Evolutionary conservation across 2,797 vertebrate genomes (phyloP).

Genomic region (Monodelphis domestica): DNA sequence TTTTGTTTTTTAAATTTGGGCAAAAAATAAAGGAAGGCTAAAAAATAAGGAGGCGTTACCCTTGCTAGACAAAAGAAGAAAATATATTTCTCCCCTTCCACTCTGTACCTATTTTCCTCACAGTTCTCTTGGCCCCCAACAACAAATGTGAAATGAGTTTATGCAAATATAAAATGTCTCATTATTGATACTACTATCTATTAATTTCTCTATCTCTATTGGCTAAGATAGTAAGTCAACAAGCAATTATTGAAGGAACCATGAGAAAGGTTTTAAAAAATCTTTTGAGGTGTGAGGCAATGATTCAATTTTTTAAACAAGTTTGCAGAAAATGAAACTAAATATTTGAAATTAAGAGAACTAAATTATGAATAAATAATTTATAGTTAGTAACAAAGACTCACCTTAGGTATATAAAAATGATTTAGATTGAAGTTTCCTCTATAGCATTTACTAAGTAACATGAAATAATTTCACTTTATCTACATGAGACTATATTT

Average conservation of each 20-base stretch:
- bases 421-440: too few relatives aligned
- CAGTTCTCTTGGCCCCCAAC: background rate
- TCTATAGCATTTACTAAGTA: too few relatives aligned
- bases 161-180: background rate
- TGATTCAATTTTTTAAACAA: background rate
- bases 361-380: background rate
- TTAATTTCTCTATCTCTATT: background rate
- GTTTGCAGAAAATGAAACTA: background rate
- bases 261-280: background rate
- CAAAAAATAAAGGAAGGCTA: too few relatives aligned
- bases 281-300: background rate
- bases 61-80: background rate
- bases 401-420: background rate
- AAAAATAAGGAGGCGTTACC: too few relatives aligned
- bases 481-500: background rate
- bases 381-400: background rate
- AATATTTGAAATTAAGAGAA: background rate
- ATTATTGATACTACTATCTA: background rate
- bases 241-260: background rate
- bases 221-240: background rate
- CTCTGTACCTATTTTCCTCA: background rate
- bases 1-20: too few relatives aligned
- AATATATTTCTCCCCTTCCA: background rate
- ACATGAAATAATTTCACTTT: background rate
- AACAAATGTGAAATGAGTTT: background rate